Conservation (phyloP, 2,797 vertebrate genomes). For the Chiloscyllium punctatum region DNA sequence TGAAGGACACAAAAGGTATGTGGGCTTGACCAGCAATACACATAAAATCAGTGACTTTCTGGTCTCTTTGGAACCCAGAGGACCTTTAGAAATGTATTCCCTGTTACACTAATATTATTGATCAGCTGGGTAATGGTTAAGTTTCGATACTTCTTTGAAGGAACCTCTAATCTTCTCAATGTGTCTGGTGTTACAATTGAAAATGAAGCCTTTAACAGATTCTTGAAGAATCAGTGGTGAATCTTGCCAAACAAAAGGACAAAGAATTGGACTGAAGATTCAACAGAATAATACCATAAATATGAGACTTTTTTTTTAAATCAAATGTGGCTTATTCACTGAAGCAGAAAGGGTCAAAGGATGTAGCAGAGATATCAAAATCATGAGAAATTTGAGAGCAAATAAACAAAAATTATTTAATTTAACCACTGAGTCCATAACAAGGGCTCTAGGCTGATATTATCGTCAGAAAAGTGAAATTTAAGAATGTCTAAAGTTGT, state of each 20-base stretch:
- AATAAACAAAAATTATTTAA: neutral
- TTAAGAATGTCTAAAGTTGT: neutral
- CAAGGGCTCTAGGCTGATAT: neutral
- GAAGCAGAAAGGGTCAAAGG: neutral
- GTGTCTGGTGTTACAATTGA: neutral
- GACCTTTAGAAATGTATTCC: neutral
- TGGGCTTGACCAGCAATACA: neutral
- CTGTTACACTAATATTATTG: neutral
- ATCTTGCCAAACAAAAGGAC: neutral
- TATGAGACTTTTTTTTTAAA: neutral
- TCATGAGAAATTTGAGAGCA: neutral
- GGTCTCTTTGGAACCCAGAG: neutral
- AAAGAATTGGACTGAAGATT: neutral
- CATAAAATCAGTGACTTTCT: neutral
- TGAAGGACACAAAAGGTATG: neutral
- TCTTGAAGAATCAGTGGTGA: neutral
- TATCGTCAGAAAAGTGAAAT: neutral
- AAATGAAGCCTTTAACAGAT: neutral
- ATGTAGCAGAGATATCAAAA: neutral
- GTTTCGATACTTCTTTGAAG: neutral
- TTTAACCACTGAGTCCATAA: neutral
- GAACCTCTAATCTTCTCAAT: neutral
- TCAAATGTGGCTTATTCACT: neutral
- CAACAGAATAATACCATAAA: neutral
- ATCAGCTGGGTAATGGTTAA: neutral